Conservation (phyloP, 2,797 vertebrate genomes). For the Brachyrhaphis roseni region DNA sequence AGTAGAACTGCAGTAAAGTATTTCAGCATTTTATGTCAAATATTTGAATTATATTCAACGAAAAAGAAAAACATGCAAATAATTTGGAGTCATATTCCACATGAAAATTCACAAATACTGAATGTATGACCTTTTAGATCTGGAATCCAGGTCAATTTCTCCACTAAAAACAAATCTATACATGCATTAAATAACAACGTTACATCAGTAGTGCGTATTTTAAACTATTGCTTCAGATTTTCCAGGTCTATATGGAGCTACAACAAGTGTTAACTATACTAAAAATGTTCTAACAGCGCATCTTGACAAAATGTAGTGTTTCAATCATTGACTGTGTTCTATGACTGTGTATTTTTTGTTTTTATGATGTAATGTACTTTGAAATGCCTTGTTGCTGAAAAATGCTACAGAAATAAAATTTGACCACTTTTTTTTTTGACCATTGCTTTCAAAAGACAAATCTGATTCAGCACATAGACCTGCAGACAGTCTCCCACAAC, state of each 20-base stretch:
- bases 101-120: background rate
- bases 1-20: background rate
- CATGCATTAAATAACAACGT: background rate
- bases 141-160: background rate
- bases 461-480: background rate
- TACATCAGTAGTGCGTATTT: background rate
- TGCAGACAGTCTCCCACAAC: background rate
- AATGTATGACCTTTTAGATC: background rate
- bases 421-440: rapidly evolving
- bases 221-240: background rate
- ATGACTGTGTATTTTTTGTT: no score
- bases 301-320: background rate
- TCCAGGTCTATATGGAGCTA: background rate
- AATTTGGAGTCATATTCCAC: background rate
- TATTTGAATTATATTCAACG: background rate
- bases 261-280: background rate
- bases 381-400: no score
- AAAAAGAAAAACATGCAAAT: background rate
- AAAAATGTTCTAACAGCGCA: background rate
- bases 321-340: no score
- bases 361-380: no score
- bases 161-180: background rate
- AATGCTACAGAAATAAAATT: no score
- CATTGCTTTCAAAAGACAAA: background rate
- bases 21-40: background rate